A percentile compares a stretch with the other conserved stretches of the same genome.
phyloP scores from a whole-genome alignment of 2,797 vertebrate genomes.

The Sebastes oblongus region DNA sequence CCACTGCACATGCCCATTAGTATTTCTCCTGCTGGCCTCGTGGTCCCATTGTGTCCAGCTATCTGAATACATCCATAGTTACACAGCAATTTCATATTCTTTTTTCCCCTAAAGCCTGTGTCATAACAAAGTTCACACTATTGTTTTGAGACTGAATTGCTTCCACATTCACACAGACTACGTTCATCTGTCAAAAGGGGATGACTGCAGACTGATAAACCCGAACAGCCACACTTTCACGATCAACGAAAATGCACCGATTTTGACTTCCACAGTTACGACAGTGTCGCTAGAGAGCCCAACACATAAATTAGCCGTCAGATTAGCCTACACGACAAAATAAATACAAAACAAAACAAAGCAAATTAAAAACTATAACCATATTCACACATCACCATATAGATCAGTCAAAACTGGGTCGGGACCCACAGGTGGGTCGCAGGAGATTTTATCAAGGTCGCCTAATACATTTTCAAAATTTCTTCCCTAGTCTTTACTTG shows the following conservation, averaged over 20 bases:
- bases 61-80: no score
- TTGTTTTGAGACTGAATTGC: background rate
- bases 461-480: no score
- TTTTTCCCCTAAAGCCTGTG: no score
- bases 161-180: no score
- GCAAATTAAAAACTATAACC: background rate
- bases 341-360: background rate
- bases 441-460: no score
- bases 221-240: background rate
- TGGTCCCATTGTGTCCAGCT: no score
- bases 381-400: background rate
- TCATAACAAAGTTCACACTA: no score
- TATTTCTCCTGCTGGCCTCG: background rate
- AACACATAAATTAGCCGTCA: background rate
- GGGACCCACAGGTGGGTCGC: no score
- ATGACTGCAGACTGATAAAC: background rate
- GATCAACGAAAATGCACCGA: background rate
- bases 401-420: no score
- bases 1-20: background rate
- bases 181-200: no score
- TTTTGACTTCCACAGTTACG: background rate
- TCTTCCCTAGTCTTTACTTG: no score
- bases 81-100: no score
- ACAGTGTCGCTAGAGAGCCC: background rate
- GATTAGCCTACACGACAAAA: background rate